phyloP scores from a whole-genome alignment of 1,140 invertebrate genomes.

The Globodera ellingtonae region DNA sequence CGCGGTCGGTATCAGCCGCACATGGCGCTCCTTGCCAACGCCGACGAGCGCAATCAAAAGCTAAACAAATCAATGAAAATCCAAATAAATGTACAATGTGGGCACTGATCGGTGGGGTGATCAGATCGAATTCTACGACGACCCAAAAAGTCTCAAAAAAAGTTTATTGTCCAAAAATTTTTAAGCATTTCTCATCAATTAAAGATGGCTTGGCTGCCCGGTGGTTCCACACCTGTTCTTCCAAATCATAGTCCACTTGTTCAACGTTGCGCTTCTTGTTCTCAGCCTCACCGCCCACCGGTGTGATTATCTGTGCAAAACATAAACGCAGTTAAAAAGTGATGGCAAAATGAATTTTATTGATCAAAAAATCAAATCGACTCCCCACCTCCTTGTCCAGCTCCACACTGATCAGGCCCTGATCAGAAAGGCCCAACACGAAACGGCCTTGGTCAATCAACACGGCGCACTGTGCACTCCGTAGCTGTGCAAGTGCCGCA shows the following conservation, averaged over 20 bases:
- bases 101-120: too few relatives aligned
- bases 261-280: constrained; percentile 62
- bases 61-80: constrained; percentile 64
- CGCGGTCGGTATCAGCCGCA: constrained; percentile 77
- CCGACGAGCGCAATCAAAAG: constrained; percentile 63
- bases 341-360: constrained; percentile 14
- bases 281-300: constrained; percentile 63
- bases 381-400: constrained; percentile 83
- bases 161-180: not conserved
- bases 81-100: constrained; percentile 69
- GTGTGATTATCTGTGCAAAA: constrained; percentile 42
- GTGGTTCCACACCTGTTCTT: constrained; percentile 76
- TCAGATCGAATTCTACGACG: too few relatives aligned
- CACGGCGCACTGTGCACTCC: constrained; percentile 81
- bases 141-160: too few relatives aligned
- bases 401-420: constrained; percentile 91
- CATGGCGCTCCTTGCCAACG: constrained; percentile 77
- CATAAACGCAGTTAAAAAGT: constrained; percentile 10
- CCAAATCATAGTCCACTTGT: constrained; percentile 80
- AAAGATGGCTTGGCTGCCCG: constrained; percentile 73
- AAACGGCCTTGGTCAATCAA: constrained; percentile 72
- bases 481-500: constrained; percentile 76
- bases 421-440: constrained; percentile 78
- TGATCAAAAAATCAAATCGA: constrained; percentile 17
- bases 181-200: not conserved